Evolutionary conservation across 2,797 vertebrate genomes (phyloP), one percentile per base, ranked within the genome.

Genomic region (Lagodon rhomboides): DNA sequence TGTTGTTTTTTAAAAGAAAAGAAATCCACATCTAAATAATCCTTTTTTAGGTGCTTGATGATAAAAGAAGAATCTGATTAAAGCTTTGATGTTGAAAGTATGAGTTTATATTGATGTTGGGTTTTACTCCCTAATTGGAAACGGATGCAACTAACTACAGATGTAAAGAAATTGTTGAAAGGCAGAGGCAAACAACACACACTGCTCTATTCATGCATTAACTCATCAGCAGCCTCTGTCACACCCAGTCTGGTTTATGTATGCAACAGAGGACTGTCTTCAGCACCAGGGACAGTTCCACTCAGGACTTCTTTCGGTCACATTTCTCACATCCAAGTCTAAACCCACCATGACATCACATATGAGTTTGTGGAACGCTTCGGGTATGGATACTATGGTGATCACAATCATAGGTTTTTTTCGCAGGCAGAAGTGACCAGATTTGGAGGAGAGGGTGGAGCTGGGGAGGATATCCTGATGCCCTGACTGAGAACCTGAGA

Each of bases 201-300:
- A 49, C 16, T 47, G 17, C 34, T 59, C 72, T 1, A 2, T 3
- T 1, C 38, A 20, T 3, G 20, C 51, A 7, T 49, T 18, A 46
- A 10, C 12, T 49, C 49, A 63, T 58, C 22, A 22, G 6, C 7
- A 18, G 3, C 1, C 2, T 44, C 17, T 1, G 3, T 27, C 60
- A 58, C 27, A 60, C 34, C 41, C 41, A 30, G 11, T 17, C 34
- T 43, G 18, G 46, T 38, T 25, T 25, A 5, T 23, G 41, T 3
- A 11, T 27, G 16, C 4, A 17, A 13, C 15, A 27, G 25, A 56
- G 25, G 1, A 6, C 22, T 17, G 22, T 63, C 7, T 79, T 79
- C 72, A 85, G 87, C 60, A 89, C 83, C 73, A 59, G 30, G 73
- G 79, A 79, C 62, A 80, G 78, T 51, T 79, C 75, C 30, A 5